A percentile compares a stretch with the other conserved stretches of the same genome.
Evolutionary conservation across 2,113 vertebrate genomes (phyloP).

Genomic region (Dinomys branickii): DNA sequence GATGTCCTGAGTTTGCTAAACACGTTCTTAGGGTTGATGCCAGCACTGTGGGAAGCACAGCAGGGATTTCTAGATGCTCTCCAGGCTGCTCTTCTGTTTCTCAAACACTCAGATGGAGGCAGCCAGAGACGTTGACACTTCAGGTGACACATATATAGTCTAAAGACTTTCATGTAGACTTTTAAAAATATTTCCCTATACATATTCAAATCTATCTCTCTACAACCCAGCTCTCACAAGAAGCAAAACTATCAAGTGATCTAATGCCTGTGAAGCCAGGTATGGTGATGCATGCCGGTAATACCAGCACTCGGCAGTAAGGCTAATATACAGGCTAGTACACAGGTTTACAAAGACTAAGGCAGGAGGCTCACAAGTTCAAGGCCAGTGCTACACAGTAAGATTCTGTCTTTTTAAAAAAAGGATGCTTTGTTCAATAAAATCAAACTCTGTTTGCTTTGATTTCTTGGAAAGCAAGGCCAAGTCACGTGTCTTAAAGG

Average conservation of each 20-base stretch:
- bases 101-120: neutral
- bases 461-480: neutral
- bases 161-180: neutral
- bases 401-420: neutral
- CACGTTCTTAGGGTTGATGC: neutral
- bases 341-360: too few species aligned
- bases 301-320: too few species aligned
- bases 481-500: neutral
- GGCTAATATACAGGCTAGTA: too few species aligned
- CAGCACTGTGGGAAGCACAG: neutral
- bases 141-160: neutral
- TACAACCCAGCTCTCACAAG: neutral
- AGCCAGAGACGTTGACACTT: neutral
- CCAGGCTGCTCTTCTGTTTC: neutral
- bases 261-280: neutral
- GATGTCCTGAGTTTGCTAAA: neutral
- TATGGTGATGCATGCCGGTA: neutral
- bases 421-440: neutral
- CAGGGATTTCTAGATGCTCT: neutral
- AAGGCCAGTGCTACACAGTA: neutral
- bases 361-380: neutral
- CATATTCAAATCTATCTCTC: neutral
- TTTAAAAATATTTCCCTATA: neutral
- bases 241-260: neutral
- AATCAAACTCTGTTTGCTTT: neutral